Evolutionary conservation across 2,888 invertebrate genomes (phyloP).

Genomic region (Brachypalpus laphriformis): DNA sequence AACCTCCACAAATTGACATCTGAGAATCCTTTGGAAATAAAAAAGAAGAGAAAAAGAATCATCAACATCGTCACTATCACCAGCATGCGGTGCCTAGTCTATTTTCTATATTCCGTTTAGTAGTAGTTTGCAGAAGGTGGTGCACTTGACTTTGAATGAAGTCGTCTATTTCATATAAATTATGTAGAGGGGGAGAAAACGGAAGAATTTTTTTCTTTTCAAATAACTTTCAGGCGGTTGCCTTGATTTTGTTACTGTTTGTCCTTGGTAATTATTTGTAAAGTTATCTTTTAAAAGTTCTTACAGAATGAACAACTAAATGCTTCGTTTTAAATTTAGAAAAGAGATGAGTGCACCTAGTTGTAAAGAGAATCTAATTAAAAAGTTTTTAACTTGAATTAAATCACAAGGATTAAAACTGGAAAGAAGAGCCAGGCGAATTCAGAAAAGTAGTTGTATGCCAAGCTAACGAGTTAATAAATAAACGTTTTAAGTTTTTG

Average conservation of each 20-base stretch:
- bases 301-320: conserved; percentile 24
- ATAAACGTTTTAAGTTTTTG: too few relatives aligned
- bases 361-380: conserved; percentile 11
- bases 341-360: neutral
- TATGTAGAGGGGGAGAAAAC: conserved; percentile 38
- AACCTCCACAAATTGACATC: conserved; percentile 71
- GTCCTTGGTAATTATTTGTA: conserved; percentile 62
- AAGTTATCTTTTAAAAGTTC: conserved; percentile 17
- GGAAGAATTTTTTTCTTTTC: conserved; percentile 44
- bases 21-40: conserved; percentile 55
- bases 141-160: conserved; percentile 73
- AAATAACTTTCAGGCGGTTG: conserved; percentile 50
- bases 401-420: neutral
- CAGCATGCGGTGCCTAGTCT: conserved; percentile 45
- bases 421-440: neutral
- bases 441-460: neutral
- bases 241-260: conserved; percentile 57
- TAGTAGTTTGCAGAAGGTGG: conserved; percentile 50
- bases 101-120: conserved; percentile 14
- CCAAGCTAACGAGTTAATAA: neutral
- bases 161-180: conserved; percentile 69
- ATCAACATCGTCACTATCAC: conserved; percentile 39
- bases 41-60: conserved; percentile 48
- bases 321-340: conserved; percentile 27
- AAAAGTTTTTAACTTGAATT: neutral